Evolutionary conservation across 2,888 invertebrate genomes (phyloP).

Genomic region (Ophion costatus): DNA sequence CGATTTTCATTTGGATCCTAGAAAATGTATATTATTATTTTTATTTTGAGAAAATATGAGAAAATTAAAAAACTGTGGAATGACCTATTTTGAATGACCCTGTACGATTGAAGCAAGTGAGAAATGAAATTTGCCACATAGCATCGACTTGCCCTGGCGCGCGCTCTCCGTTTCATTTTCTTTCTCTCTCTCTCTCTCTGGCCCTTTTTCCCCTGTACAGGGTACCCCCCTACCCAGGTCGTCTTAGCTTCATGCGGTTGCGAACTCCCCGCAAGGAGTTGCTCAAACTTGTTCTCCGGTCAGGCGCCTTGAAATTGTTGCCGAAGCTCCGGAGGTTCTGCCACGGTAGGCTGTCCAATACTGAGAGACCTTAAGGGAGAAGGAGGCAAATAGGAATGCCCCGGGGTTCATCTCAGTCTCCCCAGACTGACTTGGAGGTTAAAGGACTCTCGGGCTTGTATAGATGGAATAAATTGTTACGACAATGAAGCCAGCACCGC

Average conservation of each 20-base stretch:
- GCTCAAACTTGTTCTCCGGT: constrained; percentile 61
- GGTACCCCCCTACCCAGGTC: constrained; percentile 10
- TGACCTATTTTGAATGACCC: neutral
- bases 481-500: neutral
- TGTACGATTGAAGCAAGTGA: constrained; percentile 14
- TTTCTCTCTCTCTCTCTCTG: constrained; percentile 1
- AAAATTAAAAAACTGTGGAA: neutral
- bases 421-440: constrained; percentile 27
- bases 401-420: constrained; percentile 27
- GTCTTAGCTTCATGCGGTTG: constrained; percentile 30
- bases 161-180: constrained; percentile 1
- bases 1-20: too few relatives aligned
- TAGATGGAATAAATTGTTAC: constrained; percentile 3
- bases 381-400: constrained; percentile 32
- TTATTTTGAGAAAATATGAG: too few relatives aligned
- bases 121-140: constrained; percentile 51
- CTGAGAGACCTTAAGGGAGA: constrained; percentile 12
- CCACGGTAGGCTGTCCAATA: neutral
- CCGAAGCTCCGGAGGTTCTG: constrained; percentile 42
- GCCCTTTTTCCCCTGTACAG: neutral
- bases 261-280: constrained; percentile 53
- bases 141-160: constrained; percentile 28
- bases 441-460: constrained; percentile 36
- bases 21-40: too few relatives aligned
- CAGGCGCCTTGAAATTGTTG: constrained; percentile 64